Percentiles rank a stretch among this genome's conserved stretches.
Evolutionary conservation across 2,113 vertebrate species (phyloP).

Genomic region (Emydura subglobosa): DNA sequence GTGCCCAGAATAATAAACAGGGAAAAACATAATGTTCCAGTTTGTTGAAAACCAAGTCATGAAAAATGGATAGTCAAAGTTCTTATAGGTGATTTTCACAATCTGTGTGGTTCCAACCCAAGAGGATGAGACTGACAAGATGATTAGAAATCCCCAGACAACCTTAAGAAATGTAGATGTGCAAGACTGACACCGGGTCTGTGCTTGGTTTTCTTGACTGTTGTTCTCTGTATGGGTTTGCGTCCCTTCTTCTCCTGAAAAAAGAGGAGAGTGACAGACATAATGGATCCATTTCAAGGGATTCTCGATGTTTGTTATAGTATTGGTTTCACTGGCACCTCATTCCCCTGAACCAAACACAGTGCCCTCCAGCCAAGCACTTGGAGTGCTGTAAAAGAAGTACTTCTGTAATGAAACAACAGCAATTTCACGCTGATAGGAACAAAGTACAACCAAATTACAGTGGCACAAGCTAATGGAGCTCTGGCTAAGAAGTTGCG

Average conservation of each 20-base stretch:
- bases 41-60: slow-evolving; percentile 99
- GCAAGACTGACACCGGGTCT: slow-evolving; percentile 91
- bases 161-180: slow-evolving; percentile 87
- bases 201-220: slow-evolving; percentile 80
- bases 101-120: slow-evolving; percentile 98
- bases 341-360: not conserved
- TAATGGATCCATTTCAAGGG: not conserved
- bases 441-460: not conserved
- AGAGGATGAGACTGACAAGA: slow-evolving; percentile 95
- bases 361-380: not conserved
- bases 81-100: slow-evolving; percentile 96
- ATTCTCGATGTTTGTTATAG: not conserved
- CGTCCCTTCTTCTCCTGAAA: slow-evolving; percentile 90
- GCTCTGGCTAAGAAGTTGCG: not conserved
- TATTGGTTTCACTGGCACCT: not conserved
- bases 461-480: not conserved
- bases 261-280: not conserved
- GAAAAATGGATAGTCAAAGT: slow-evolving; percentile 99
- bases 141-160: slow-evolving; percentile 92
- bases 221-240: slow-evolving; percentile 82
- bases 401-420: not conserved
- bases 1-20: slow-evolving; percentile 96
- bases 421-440: slow-evolving; percentile 13
- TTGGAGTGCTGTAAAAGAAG: not conserved
- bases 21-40: slow-evolving; percentile 99